phyloP scores from a whole-genome alignment of 2,113 vertebrate species.

The Noctilio leporinus region DNA sequence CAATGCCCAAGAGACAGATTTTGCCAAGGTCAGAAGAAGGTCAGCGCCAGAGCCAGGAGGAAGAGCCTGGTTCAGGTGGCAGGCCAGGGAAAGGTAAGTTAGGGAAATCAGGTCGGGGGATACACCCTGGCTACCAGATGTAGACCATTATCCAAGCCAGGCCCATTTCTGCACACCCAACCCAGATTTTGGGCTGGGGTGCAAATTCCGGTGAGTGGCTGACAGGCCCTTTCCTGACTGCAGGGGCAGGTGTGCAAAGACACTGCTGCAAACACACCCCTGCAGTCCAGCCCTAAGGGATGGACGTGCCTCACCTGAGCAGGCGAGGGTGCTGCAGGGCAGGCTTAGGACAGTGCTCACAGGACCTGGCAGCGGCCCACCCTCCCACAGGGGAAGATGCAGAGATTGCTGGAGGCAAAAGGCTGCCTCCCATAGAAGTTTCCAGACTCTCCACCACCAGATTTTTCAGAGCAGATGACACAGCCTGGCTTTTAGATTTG shows the following conservation, averaged over 20 bases:
- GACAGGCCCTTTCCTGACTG: background rate
- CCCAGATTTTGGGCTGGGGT: background rate
- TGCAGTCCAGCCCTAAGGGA: background rate
- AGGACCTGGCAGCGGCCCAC: background rate
- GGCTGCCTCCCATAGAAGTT: background rate
- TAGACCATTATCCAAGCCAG: background rate
- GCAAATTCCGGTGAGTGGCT: background rate
- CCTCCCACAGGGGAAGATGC: background rate
- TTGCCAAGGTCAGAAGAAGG: background rate
- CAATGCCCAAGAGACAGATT: background rate
- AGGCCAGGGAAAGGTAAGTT: background rate
- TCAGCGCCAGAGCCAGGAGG: background rate
- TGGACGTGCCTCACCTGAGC: background rate
- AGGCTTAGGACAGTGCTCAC: background rate
- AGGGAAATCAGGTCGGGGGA: background rate
- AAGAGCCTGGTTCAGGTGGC: background rate
- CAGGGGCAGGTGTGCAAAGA: background rate
- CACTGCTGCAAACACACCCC: background rate
- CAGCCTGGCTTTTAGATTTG: background rate
- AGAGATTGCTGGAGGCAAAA: background rate
- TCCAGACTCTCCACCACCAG: background rate
- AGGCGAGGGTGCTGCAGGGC: background rate
- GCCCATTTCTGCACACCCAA: background rate
- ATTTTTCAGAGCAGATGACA: background rate
- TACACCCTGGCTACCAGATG: background rate